Evolutionary conservation across 2,797 vertebrate genomes (phyloP).

Genomic region (Passerculus sandwichensis): DNA sequence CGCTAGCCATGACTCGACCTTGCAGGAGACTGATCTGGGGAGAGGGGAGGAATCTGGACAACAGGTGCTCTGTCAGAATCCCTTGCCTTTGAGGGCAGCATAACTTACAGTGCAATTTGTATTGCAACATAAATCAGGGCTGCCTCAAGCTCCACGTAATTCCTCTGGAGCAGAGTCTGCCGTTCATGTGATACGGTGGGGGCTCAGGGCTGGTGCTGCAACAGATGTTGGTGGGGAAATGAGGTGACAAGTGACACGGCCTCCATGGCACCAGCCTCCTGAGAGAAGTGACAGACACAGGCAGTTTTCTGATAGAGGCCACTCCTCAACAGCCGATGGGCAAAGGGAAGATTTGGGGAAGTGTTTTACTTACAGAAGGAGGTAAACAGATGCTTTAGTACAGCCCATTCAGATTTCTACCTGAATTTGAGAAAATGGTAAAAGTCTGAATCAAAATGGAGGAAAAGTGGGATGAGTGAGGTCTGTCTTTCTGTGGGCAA

Average conservation of each 20-base stretch:
- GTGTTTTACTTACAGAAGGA: background rate
- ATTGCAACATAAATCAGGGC: conserved; percentile 56
- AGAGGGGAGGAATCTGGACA: conserved; percentile 28
- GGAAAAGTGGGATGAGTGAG: background rate
- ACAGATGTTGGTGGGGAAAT: conserved; percentile 27
- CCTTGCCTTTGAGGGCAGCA: conserved; percentile 19
- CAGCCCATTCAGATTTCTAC: background rate
- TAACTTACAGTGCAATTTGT: conserved; percentile 47
- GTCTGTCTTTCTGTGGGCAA: background rate
- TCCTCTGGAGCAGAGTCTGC: conserved; percentile 11
- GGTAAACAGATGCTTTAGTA: background rate
- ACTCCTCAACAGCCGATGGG: background rate
- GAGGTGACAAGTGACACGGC: background rate
- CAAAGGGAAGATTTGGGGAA: background rate
- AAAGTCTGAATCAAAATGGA: background rate
- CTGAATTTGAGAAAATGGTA: background rate
- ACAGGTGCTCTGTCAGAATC: conserved; percentile 55
- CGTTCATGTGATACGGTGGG: background rate
- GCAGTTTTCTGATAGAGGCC: background rate
- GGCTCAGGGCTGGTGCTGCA: background rate
- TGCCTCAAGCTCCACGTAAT: conserved; percentile 8
- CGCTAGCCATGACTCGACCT: background rate
- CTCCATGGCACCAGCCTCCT: background rate
- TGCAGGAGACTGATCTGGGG: background rate
- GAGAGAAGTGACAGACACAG: background rate